Evolutionary conservation across 2,113 vertebrate species (phyloP), one percentile per base, ranked within the genome.

Genomic region (Morone chrysops): DNA sequence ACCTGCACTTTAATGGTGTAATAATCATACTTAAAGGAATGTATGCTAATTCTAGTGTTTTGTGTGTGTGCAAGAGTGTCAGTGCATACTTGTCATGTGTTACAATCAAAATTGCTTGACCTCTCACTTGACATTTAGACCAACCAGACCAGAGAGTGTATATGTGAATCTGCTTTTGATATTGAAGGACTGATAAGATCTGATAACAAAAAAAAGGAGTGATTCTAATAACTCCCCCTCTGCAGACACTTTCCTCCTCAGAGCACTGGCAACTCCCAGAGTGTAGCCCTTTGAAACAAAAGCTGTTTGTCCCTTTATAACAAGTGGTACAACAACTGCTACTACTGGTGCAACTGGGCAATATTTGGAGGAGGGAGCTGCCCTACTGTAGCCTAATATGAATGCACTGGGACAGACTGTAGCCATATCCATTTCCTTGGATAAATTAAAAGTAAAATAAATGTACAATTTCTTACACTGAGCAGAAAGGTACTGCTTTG

Each of bases 71-170:
- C 6, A 20, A 2, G 36, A 41, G 11, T 22, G 41, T 45, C 20
- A 5, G 61, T 78, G 22, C 38, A 16, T 54, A 8, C 38, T 53
- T 60, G 53, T 57, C 4, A 5, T 45, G 13, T 51, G 18, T 38
- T 10, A 66, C 68, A 69, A 59, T 48, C 47, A 40, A 18, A 61
- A 80, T 59, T 67, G 71, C 54, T 9, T 0, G 2, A 61, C 12
- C 60, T 73, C 79, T 82, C 66, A 76, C 59, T 82, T 89, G 88
- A 92, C 88, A 92, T 87, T 91, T 88, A 83, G 63, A 84, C 70
- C 60, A 63, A 51, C 48, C 0, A 79, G 67, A 45, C 69, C 8
- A 4, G 11, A 82, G 61, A 63, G 69, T 78, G 70, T 51, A 60
- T 36, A 70, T 3, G n/a, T 81, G 76, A 75, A 81, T 75, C 66